Evolutionary conservation across 1,140 invertebrate genomes (phyloP).

Genomic region (Drosophila mojavensis): DNA sequence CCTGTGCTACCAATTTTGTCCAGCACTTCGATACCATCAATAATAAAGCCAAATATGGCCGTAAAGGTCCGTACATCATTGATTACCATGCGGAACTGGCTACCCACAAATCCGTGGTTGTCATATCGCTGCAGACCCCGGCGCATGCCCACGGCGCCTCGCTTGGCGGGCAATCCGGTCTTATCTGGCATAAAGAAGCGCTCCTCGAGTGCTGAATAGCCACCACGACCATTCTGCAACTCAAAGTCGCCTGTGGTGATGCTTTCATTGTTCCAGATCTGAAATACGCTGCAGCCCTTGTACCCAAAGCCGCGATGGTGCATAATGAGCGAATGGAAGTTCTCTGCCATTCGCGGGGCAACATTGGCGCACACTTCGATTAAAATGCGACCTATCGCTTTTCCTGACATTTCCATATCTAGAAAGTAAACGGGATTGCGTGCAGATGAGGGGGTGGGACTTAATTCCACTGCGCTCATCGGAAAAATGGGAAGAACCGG

Average conservation of each 20-base stretch:
- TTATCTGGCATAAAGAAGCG: slow-evolving; percentile 93
- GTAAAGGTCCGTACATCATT: slow-evolving; percentile 93
- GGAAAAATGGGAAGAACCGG: too few relatives aligned
- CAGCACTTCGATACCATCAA: slow-evolving; percentile 91
- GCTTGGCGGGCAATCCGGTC: slow-evolving; percentile 89
- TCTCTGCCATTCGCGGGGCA: slow-evolving; percentile 95
- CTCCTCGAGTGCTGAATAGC: slow-evolving; percentile 90
- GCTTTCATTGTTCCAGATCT: slow-evolving; percentile 92
- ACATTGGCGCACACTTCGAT: slow-evolving; percentile 93
- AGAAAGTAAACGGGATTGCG: slow-evolving; percentile 90
- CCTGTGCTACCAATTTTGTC: slow-evolving; percentile 91
- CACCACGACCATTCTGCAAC: slow-evolving; percentile 91
- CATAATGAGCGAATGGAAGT: slow-evolving; percentile 92
- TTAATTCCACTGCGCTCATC: too few relatives aligned
- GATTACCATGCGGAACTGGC: slow-evolving; percentile 92
- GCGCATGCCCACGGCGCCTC: slow-evolving; percentile 92
- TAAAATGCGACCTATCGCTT: slow-evolving; percentile 89
- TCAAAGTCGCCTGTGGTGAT: slow-evolving; percentile 93
- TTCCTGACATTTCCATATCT: slow-evolving; percentile 90
- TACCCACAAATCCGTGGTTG: slow-evolving; percentile 92
- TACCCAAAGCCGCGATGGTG: slow-evolving; percentile 92
- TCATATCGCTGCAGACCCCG: slow-evolving; percentile 92
- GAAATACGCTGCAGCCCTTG: slow-evolving; percentile 91
- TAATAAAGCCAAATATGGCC: slow-evolving; percentile 92
- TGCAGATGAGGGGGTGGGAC: too few relatives aligned